Evolutionary conservation across 2,797 vertebrate species (phyloP), one percentile per base, ranked within the genome.

Genomic region (Cuniculus paca): DNA sequence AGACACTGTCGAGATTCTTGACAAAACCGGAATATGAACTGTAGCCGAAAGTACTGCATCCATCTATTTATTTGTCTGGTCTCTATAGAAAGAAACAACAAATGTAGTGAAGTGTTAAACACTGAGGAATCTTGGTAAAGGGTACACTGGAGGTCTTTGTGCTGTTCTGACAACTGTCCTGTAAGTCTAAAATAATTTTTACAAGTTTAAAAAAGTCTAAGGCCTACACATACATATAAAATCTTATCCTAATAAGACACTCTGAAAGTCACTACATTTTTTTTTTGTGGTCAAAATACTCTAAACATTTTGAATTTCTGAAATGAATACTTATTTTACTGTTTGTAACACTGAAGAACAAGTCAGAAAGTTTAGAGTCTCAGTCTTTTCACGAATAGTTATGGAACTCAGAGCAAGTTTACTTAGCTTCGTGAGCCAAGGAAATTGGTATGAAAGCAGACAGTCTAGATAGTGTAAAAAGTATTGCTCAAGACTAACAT

Each of bases 291-390:
- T 74, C 19, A 48, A 86, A 90, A 56, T 77, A 42, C 50, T 85
- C 65, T 90, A 91, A 82, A 68, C 81, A 85, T 19, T 94, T 79
- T 61, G 45, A 84, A 58, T 91, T 83, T 96, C 63, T 83, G 63
- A 48, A 24, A 72, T n/a, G n/a, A 92, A 28, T 91, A 63, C 88
- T 94, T 87, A 12, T 50, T 82, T 84, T 91, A 65, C 3, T 91
- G 36, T 93, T 88, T 84, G 12, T 34, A 61, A 77, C 26, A 60
- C 4, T 7, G 83, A 60, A 2, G 58, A 80, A 24, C 42, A 48
- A 63, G 61, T 52, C n/a, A 93, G 65, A 61, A 77, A 94, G 48
- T 80, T 79, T 1, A 68, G 2, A 50, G 17, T n/a, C 52, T 45
- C 3, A 6, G 28, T 54, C 11, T 48, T 28, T 68, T 86, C 3